Evolutionary conservation across 2,113 vertebrate genomes (phyloP), one percentile per base, ranked within the genome.

Genomic region (Burhinus bistriatus): DNA sequence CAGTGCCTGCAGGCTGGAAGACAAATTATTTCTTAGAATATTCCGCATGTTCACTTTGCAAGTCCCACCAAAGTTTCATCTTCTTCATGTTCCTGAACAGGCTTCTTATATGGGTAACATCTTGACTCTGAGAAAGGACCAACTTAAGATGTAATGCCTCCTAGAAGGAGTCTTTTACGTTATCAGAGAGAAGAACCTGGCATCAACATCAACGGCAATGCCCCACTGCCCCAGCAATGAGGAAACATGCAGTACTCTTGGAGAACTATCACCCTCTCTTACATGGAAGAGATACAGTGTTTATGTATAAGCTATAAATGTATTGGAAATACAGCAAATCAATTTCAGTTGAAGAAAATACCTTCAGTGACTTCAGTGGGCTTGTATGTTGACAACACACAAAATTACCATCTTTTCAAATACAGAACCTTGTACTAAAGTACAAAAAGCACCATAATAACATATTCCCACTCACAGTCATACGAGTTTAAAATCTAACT

Each of bases 161-260:
- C 21, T 42, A 72, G 18, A 6, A 69, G 3, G 14, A n/a, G 13
- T 47, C 51, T 68, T 80, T 16, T n/a, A 44, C 30, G 84, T 23
- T 38, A 21, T 19, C 44, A 51, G 9, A 5, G 20, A 49, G 19
- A 61, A 80, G 27, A 69, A 44, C 14, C 9, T 36, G 18, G 1
- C 44, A 73, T 45, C 45, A 84, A 36, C 7, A 87, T 66, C 42
- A 45, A 45, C 1, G 3, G 59, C 32, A 66, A 59, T 7, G 45
- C 3, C 9, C 27, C 70, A 22, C 15, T 82, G 38, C 54, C 26
- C 23, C 47, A 47, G 17, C 16, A 44, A 71, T 0, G 0, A 59
- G 6, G 5, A 82, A 76, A 59, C 27, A 25, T 73, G 22, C 3
- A 16, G 11, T 49, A 42, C 11, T 77, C 18, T 49, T 80, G 12